These are phyloP conservation scores for Rosalia funebris DNA, from an alignment of 2,888 invertebrate species.

Conservation along the genomic window DNA sequence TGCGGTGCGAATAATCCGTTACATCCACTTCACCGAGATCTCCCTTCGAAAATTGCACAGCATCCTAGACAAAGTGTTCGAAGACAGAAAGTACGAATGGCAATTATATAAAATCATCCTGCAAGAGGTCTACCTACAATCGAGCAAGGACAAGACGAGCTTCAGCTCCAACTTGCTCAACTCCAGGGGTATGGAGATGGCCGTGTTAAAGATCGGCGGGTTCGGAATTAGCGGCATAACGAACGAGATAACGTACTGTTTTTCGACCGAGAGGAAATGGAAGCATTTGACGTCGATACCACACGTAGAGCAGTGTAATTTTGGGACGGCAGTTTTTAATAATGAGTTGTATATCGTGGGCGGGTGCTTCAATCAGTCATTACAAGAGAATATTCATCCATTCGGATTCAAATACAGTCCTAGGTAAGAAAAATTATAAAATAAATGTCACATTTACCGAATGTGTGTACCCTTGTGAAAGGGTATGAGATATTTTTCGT, in stretches of 20 bases:
- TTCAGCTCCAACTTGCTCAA: conserved; percentile 64
- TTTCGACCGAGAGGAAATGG: conserved; percentile 71
- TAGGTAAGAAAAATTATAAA: conserved; percentile 47
- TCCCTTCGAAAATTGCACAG: conserved; percentile 54
- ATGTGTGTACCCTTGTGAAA: conserved; percentile 4
- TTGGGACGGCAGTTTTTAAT: conserved; percentile 74
- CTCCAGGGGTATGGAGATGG: conserved; percentile 75
- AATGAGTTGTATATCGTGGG: conserved; percentile 78
- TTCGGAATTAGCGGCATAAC: conserved; percentile 74
- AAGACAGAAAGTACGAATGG: conserved; percentile 54
- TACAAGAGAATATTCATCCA: conserved; percentile 77
- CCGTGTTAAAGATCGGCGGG: conserved; percentile 76
- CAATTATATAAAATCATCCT: conserved; percentile 60
- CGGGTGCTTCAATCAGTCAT: conserved; percentile 75
- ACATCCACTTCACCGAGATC: conserved; percentile 66
- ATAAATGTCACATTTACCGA: background rate
- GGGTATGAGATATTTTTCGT: no score
- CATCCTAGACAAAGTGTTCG: conserved; percentile 53
- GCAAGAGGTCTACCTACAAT: conserved; percentile 59
- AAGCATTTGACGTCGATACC: conserved; percentile 75
- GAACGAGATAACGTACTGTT: conserved; percentile 75
- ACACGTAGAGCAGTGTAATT: conserved; percentile 79
- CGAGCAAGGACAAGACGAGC: conserved; percentile 40
- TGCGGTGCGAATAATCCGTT: conserved; percentile 63
- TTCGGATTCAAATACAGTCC: conserved; percentile 74